These are phyloP conservation scores for Dendrocincla tyrannina DNA, from an alignment of 2,797 vertebrate genomes.

Conservation along the genomic window DNA sequence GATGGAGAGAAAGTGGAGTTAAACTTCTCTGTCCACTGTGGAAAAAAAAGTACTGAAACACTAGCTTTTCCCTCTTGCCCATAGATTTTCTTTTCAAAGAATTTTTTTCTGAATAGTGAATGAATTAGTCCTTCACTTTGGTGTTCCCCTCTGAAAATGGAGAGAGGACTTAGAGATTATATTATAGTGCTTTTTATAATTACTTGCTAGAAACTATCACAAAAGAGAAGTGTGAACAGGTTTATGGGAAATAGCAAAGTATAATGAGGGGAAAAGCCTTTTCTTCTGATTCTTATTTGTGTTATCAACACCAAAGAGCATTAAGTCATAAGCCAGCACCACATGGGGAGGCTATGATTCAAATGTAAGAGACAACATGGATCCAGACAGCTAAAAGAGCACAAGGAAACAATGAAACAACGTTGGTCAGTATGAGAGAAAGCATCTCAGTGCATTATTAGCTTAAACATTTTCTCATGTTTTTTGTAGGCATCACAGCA, in stretches of 20 bases:
- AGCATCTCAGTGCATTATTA: not conserved
- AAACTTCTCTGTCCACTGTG: not conserved
- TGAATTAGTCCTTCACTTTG: not conserved
- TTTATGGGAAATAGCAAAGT: conserved; percentile 2
- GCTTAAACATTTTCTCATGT: conserved; percentile 25
- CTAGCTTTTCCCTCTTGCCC: not conserved
- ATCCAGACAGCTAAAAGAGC: not conserved
- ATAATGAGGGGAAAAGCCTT: conserved; percentile 41
- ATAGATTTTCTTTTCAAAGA: not conserved
- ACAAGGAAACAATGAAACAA: conserved; percentile 22
- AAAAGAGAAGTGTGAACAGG: conserved; percentile 40
- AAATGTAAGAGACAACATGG: not conserved
- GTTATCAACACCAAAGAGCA: conserved; percentile 7
- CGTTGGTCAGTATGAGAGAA: conserved; percentile 21
- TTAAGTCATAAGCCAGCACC: conserved; percentile 12
- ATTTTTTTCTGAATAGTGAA: not conserved
- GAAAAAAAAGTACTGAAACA: not conserved
- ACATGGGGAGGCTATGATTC: conserved; percentile 29
- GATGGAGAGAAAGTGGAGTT: not conserved
- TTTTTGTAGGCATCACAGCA: conserved; percentile 55
- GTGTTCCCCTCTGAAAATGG: conserved; percentile 1
- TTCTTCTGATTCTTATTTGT: conserved; percentile 46
- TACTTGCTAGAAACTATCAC: conserved; percentile 9
- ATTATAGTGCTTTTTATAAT: conserved; percentile 19
- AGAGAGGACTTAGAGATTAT: not conserved